Evolutionary conservation across 1,140 invertebrate species (phyloP).

Genomic region (Muscidifurax raptorellus): DNA sequence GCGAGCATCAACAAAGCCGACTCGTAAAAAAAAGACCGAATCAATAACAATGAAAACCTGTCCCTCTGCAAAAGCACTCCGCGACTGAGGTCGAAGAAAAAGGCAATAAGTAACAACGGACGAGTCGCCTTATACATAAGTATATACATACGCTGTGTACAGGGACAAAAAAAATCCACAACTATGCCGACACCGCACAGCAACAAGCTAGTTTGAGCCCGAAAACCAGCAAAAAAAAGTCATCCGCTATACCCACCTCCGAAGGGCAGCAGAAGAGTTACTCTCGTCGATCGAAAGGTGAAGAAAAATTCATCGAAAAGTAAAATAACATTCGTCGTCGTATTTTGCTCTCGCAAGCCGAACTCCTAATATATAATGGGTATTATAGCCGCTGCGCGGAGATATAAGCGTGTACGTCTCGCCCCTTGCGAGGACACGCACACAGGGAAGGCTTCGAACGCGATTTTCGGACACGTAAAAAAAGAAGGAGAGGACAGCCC

Average conservation of each 20-base stretch:
- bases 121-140: no score
- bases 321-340: neutral
- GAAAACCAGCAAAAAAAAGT: neutral
- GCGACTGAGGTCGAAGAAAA: neutral
- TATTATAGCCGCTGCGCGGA: neutral
- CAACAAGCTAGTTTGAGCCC: neutral
- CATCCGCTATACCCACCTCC: neutral
- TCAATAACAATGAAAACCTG: neutral
- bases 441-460: neutral
- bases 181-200: neutral
- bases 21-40: neutral
- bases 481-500: neutral
- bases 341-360: neutral
- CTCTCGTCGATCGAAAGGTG: neutral
- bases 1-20: neutral
- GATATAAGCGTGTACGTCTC: neutral
- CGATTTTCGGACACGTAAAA: neutral
- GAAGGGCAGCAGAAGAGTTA: neutral
- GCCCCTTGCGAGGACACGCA: neutral
- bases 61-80: neutral
- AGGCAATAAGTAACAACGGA: neutral
- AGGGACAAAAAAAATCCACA: constrained; percentile 14
- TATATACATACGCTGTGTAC: no score
- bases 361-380: neutral
- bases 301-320: neutral